These are phyloP conservation scores for Dascillus cervinus DNA, from an alignment of 2,888 invertebrate genomes.

Conservation along the genomic window DNA sequence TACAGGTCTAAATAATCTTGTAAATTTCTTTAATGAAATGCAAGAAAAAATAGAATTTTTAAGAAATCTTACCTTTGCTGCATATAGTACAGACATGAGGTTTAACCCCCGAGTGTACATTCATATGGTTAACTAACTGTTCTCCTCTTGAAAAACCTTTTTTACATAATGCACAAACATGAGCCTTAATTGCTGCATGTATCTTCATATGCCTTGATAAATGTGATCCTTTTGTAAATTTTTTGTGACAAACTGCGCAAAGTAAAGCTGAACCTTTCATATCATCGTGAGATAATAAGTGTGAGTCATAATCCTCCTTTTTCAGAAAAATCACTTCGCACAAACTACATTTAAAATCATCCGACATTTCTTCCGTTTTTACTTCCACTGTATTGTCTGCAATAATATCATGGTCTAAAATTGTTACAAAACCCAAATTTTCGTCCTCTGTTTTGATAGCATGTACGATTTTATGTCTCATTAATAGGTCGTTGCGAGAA, in stretches of 20 bases:
- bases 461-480: constrained; percentile 35
- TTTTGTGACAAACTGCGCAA: constrained; percentile 49
- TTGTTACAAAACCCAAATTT: constrained; percentile 5
- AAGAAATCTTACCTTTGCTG: constrained; percentile 45
- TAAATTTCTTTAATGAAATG: no score
- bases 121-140: constrained; percentile 51
- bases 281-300: constrained; percentile 7
- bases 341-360: constrained; percentile 11
- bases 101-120: constrained; percentile 50
- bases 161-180: constrained; percentile 49
- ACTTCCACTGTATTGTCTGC: constrained; percentile 10
- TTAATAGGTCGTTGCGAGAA: constrained; percentile 30
- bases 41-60: no score
- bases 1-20: no score
- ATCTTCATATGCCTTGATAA: constrained; percentile 46
- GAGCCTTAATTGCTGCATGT: constrained; percentile 47
- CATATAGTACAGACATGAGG: constrained; percentile 52
- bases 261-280: constrained; percentile 26
- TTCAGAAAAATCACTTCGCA: constrained; percentile 10
- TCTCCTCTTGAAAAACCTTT: constrained; percentile 52
- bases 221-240: constrained; percentile 47
- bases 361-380: constrained; percentile 7
- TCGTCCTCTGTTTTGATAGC: constrained; percentile 29
- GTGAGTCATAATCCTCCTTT: constrained; percentile 8
- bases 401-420: constrained; percentile 9